A percentile compares a stretch with the other conserved stretches of the same genome.
phyloP scores from a whole-genome alignment of 2,797 vertebrate genomes.

The Enteromius fasciolatus region DNA sequence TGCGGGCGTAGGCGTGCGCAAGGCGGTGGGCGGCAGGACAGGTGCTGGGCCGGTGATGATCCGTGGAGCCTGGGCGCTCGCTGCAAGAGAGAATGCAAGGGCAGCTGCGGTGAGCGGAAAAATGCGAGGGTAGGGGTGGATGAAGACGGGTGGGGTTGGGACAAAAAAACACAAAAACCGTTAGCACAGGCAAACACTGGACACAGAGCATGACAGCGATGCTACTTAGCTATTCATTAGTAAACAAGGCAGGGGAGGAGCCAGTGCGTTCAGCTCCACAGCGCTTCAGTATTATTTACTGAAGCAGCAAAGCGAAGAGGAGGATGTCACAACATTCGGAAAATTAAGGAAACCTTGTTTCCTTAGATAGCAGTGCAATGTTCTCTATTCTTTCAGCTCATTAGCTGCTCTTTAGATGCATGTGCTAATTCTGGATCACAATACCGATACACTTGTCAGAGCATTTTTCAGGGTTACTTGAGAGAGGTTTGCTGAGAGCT shows the following conservation, averaged over 20 bases:
- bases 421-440: constrained; percentile 50
- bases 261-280: constrained; percentile 23
- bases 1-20: constrained; percentile 87
- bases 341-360: constrained; percentile 41
- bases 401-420: constrained; percentile 29
- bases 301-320: constrained; percentile 43
- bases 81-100: constrained; percentile 96
- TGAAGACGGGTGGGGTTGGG: constrained; percentile 69
- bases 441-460: constrained; percentile 43
- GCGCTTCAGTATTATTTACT: constrained; percentile 35
- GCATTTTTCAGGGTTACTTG: constrained; percentile 53
- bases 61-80: constrained; percentile 88
- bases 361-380: constrained; percentile 21
- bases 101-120: constrained; percentile 90
- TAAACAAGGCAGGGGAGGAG: constrained; percentile 20
- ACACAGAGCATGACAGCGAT: constrained; percentile 80
- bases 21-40: constrained; percentile 82
- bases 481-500: constrained; percentile 47
- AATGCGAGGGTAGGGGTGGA: constrained; percentile 75
- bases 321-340: constrained; percentile 22
- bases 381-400: constrained; percentile 47
- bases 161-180: constrained; percentile 72
- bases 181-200: constrained; percentile 81
- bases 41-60: constrained; percentile 88
- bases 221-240: constrained; percentile 59